phyloP scores from a whole-genome alignment of 1,140 invertebrate genomes.

The Brachionus rotundiformis region DNA sequence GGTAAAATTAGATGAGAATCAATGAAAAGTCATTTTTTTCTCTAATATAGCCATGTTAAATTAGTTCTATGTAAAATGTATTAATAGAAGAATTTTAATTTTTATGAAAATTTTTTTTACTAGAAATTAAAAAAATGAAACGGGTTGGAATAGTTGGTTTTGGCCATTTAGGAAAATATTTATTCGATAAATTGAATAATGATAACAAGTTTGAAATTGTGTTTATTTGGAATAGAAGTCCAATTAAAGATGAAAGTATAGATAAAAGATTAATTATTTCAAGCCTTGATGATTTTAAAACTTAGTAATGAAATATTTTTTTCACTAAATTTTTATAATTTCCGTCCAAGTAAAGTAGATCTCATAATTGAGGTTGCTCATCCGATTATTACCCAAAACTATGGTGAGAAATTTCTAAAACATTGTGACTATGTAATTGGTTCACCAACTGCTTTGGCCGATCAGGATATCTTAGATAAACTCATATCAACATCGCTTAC shows the following conservation, averaged over 20 bases:
- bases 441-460: conserved; percentile 68
- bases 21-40: neutral
- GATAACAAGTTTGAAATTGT: conserved; percentile 30
- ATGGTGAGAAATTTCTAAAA: conserved; percentile 65
- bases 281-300: conserved; percentile 52
- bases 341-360: conserved; percentile 62
- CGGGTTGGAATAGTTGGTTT: conserved; percentile 67
- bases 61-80: neutral
- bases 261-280: conserved; percentile 33
- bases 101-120: neutral
- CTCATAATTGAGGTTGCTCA: conserved; percentile 70
- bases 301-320: neutral
- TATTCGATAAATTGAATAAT: neutral
- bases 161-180: conserved; percentile 63
- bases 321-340: neutral
- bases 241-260: neutral
- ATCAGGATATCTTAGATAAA: conserved; percentile 60
- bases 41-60: neutral
- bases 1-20: neutral
- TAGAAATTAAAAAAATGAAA: conserved; percentile 51
- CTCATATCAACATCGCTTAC: conserved; percentile 58
- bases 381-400: conserved; percentile 66
- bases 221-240: conserved; percentile 40
- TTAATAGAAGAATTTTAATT: neutral
- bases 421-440: conserved; percentile 67